phyloP scores from a whole-genome alignment of 2,113 vertebrate species.

The Sander vitreus region DNA sequence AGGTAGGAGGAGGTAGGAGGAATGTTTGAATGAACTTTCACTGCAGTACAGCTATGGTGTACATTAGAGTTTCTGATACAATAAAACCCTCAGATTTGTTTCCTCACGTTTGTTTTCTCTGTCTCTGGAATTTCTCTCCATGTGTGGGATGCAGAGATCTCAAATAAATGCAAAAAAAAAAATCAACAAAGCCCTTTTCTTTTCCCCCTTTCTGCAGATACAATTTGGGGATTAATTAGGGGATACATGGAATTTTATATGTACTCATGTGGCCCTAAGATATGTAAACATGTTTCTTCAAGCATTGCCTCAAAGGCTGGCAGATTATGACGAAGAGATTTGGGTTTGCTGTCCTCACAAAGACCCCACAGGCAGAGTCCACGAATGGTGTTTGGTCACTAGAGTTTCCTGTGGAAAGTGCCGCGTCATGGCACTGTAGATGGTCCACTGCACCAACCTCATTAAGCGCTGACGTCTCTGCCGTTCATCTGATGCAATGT shows the following conservation, averaged over 20 bases:
- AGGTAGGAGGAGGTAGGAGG: conserved; percentile 6
- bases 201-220: conserved; percentile 26
- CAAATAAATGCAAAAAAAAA: conserved; percentile 63
- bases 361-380: conserved; percentile 22
- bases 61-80: conserved; percentile 63
- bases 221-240: conserved; percentile 54
- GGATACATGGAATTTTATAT: conserved; percentile 54
- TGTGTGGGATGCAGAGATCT: conserved; percentile 57
- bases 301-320: not conserved
- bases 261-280: conserved; percentile 40
- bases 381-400: conserved; percentile 15
- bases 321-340: conserved; percentile 24
- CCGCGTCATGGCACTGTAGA: conserved; percentile 3
- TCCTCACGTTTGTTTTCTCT: conserved; percentile 58
- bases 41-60: conserved; percentile 70
- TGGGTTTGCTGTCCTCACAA: conserved; percentile 21
- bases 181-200: conserved; percentile 63
- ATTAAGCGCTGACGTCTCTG: conserved; percentile 40
- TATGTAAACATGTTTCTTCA: conserved; percentile 62
- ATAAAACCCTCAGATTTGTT: conserved; percentile 50
- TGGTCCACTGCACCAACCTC: conserved; percentile 15
- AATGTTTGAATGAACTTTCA: conserved; percentile 66
- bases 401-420: conserved; percentile 6
- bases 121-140: conserved; percentile 61
- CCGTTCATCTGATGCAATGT: conserved; percentile 11